Evolutionary conservation across 2,113 vertebrate species (phyloP).

Genomic region (Brienomyrus longianalis): DNA sequence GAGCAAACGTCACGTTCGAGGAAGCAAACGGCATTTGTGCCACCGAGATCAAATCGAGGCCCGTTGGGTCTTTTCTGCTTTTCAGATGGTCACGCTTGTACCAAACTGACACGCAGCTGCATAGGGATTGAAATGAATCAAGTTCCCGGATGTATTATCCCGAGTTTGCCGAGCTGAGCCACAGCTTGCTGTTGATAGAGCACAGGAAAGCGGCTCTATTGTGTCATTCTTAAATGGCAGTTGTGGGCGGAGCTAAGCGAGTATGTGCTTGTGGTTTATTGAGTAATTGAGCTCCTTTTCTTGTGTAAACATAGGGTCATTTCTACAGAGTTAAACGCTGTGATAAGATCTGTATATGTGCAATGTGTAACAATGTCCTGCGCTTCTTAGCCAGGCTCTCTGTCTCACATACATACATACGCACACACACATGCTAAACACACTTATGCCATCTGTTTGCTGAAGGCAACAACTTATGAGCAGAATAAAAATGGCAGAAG

Average conservation of each 20-base stretch:
- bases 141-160: constrained; percentile 9
- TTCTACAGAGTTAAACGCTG: constrained; percentile 29
- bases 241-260: constrained; percentile 19
- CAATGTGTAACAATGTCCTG: constrained; percentile 3
- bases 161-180: not conserved
- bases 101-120: not conserved
- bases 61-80: not conserved
- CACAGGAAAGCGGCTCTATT: not conserved
- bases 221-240: constrained; percentile 26
- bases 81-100: not conserved
- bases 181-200: not conserved
- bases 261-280: constrained; percentile 31
- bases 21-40: not conserved
- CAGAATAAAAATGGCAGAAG: not conserved
- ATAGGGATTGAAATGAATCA: not conserved
- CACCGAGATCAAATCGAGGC: not conserved
- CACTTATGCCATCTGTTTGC: not conserved
- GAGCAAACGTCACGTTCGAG: not conserved
- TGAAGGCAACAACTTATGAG: not conserved
- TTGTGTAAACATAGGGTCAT: constrained; percentile 36
- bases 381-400: not conserved
- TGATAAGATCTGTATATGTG: constrained; percentile 29
- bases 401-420: not conserved
- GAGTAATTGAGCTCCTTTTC: constrained; percentile 24
- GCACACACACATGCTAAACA: not conserved